Percentiles rank a stretch among this genome's conserved stretches.
Conservation (phyloP, 2,797 vertebrate species). For the Sebastes steindachneri region DNA sequence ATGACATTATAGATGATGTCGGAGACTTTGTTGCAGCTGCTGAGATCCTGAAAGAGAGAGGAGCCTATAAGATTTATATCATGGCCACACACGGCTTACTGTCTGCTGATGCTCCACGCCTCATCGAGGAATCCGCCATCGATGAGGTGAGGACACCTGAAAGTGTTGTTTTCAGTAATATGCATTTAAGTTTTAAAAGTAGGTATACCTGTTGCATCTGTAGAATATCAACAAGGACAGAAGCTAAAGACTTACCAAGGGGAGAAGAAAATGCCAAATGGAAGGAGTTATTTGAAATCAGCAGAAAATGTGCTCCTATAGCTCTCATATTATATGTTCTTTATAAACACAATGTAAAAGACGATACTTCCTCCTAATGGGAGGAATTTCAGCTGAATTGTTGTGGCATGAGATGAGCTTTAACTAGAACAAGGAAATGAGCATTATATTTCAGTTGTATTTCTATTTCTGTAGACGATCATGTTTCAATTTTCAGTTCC, state of each 20-base stretch:
- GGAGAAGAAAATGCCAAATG: background rate
- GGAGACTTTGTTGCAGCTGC: conserved; percentile 97
- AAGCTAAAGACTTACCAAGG: background rate
- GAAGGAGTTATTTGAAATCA: background rate
- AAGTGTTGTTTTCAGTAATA: background rate
- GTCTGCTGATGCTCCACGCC: conserved; percentile 94
- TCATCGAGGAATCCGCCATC: conserved; percentile 96
- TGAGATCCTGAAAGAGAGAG: conserved; percentile 98
- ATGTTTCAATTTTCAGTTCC: conserved; percentile 44
- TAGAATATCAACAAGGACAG: background rate
- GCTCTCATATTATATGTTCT: background rate
- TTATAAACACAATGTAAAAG: background rate
- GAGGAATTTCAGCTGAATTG: background rate
- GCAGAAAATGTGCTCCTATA: background rate
- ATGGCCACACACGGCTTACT: conserved; percentile 98
- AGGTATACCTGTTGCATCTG: background rate
- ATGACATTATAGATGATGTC: conserved; percentile 97
- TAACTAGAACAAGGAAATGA: background rate
- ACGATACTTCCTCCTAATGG: background rate
- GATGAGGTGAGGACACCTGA: conserved; percentile 86
- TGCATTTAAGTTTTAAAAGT: background rate
- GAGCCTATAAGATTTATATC: conserved; percentile 98
- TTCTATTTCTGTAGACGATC: background rate
- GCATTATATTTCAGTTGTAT: background rate
- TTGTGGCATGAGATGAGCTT: background rate